Conservation (phyloP, 2,113 vertebrate genomes). For the Paramormyrops kingsleyae region DNA sequence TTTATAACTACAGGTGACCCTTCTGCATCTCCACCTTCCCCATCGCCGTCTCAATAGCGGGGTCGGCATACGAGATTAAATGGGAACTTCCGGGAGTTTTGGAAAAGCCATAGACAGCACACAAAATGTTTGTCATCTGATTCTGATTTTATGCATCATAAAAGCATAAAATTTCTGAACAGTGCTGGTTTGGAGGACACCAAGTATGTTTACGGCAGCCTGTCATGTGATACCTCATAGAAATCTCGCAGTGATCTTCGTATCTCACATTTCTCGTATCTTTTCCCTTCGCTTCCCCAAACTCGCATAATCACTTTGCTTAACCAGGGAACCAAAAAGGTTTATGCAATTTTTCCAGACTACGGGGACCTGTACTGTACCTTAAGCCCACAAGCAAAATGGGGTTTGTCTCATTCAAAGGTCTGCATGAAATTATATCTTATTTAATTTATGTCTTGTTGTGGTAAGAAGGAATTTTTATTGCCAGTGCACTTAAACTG, state of each 20-base stretch:
- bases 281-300: neutral
- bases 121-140: no score
- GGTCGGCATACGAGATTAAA: neutral
- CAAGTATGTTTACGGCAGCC: neutral
- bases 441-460: neutral
- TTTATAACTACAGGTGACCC: neutral
- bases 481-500: neutral
- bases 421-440: neutral
- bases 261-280: neutral
- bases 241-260: neutral
- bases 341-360: neutral
- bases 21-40: neutral
- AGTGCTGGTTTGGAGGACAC: neutral
- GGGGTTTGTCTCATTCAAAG: neutral
- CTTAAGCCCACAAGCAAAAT: neutral
- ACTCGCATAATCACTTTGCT: neutral
- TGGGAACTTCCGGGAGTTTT: neutral
- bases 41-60: neutral
- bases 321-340: neutral
- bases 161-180: no score
- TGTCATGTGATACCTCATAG: neutral
- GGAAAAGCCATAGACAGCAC: neutral
- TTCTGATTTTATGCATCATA: no score
- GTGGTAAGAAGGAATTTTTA: neutral
- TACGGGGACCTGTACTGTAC: neutral